Conservation (phyloP, 1,140 invertebrate genomes). For the Drosophila murphyi region DNA sequence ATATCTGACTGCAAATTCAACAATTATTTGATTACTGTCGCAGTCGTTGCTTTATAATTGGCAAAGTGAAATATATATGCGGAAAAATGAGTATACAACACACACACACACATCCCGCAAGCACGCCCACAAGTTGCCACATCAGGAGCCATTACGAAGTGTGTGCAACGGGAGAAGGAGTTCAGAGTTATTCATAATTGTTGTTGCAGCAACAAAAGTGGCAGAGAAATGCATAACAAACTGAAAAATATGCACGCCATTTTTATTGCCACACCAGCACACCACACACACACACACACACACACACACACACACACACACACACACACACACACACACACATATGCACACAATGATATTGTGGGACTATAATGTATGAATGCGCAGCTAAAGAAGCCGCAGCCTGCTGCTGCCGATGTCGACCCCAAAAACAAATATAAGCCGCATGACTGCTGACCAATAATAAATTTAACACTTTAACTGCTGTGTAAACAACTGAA, state of each 20-base stretch:
- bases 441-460: constrained; percentile 64
- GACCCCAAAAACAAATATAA: constrained; percentile 73
- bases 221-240: constrained; percentile 79
- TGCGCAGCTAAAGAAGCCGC: constrained; percentile 75
- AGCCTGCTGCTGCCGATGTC: constrained; percentile 53
- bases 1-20: constrained; percentile 68
- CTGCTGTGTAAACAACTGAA: constrained; percentile 57
- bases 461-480: constrained; percentile 83
- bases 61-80: constrained; percentile 69
- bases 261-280: constrained; percentile 81
- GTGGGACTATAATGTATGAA: constrained; percentile 74
- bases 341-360: constrained; percentile 6
- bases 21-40: constrained; percentile 84
- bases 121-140: constrained; percentile 46
- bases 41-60: constrained; percentile 65
- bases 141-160: constrained; percentile 60
- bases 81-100: constrained; percentile 21
- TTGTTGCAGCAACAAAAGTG: constrained; percentile 73
- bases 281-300: constrained; percentile 40
- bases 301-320: constrained; percentile 28
- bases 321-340: constrained; percentile 33
- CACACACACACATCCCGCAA: constrained; percentile 24
- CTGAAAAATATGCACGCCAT: constrained; percentile 79
- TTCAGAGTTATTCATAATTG: constrained; percentile 78
- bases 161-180: constrained; percentile 15